Conservation (phyloP, 1,140 invertebrate genomes). For the Dreissena rostriformis region DNA sequence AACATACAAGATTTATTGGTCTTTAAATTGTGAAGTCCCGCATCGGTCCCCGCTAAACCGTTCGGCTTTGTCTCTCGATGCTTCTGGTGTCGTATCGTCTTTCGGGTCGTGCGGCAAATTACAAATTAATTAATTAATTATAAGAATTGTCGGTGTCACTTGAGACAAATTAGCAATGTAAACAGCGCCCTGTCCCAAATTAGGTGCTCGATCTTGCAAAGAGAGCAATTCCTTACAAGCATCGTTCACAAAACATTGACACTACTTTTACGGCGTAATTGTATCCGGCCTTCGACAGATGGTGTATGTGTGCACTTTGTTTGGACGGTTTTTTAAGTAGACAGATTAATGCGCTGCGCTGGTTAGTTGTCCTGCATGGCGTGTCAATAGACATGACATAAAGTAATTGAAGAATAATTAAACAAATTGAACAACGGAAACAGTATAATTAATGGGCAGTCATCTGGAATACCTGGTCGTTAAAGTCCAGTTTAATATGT, state of each 20-base stretch:
- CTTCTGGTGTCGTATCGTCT: no score
- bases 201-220: neutral
- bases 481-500: neutral
- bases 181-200: constrained; percentile 7
- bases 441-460: neutral
- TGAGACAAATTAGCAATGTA: constrained; percentile 46
- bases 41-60: no score
- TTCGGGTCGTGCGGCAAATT: constrained; percentile 1
- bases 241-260: constrained; percentile 5
- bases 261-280: constrained; percentile 49
- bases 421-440: constrained; percentile 10
- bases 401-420: constrained; percentile 41
- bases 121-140: constrained; percentile 42
- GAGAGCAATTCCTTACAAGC: neutral
- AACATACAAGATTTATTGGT: no score
- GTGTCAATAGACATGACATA: constrained; percentile 8
- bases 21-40: no score
- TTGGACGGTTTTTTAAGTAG: constrained; percentile 37
- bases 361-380: constrained; percentile 12
- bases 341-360: constrained; percentile 21
- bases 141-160: constrained; percentile 3
- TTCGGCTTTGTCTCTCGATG: no score
- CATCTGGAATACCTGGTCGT: neutral
- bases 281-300: constrained; percentile 46
- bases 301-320: constrained; percentile 20